These are phyloP conservation scores for Helostoma temminkii DNA, from an alignment of 2,797 vertebrate genomes.

Conservation along the genomic window DNA sequence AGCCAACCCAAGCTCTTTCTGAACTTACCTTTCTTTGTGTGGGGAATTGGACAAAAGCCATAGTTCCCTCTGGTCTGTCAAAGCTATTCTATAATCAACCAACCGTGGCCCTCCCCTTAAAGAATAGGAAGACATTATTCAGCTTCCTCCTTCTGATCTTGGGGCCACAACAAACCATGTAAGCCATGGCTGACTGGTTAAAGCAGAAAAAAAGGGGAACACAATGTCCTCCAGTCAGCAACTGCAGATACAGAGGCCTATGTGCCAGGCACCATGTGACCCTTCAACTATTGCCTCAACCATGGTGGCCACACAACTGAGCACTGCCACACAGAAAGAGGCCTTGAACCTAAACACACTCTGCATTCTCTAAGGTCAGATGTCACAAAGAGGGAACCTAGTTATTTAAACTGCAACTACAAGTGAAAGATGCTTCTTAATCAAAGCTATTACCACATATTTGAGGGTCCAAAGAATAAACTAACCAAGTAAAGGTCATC, in stretches of 20 bases:
- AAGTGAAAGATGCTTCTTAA: slow-evolving; percentile 57
- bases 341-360: slow-evolving; percentile 68
- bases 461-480: slow-evolving; percentile 46
- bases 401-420: slow-evolving; percentile 47
- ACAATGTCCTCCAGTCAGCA: slow-evolving; percentile 83
- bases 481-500: slow-evolving; percentile 40
- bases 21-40: slow-evolving; percentile 79
- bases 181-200: slow-evolving; percentile 86
- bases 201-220: slow-evolving; percentile 75
- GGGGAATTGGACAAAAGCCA: slow-evolving; percentile 87
- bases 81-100: slow-evolving; percentile 88
- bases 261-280: slow-evolving; percentile 75
- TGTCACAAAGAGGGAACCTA: slow-evolving; percentile 48
- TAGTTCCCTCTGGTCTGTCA: slow-evolving; percentile 85
- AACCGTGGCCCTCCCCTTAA: slow-evolving; percentile 85
- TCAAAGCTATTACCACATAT: slow-evolving; percentile 52
- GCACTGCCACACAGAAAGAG: slow-evolving; percentile 68
- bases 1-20: slow-evolving; percentile 76
- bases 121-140: slow-evolving; percentile 90
- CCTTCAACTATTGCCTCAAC: slow-evolving; percentile 59
- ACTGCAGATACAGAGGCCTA: slow-evolving; percentile 73
- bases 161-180: slow-evolving; percentile 86
- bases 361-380: slow-evolving; percentile 52
- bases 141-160: slow-evolving; percentile 87
- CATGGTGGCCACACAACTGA: slow-evolving; percentile 70